phyloP scores from a whole-genome alignment of 2,888 invertebrate species.

The Cistogaster globosa region DNA sequence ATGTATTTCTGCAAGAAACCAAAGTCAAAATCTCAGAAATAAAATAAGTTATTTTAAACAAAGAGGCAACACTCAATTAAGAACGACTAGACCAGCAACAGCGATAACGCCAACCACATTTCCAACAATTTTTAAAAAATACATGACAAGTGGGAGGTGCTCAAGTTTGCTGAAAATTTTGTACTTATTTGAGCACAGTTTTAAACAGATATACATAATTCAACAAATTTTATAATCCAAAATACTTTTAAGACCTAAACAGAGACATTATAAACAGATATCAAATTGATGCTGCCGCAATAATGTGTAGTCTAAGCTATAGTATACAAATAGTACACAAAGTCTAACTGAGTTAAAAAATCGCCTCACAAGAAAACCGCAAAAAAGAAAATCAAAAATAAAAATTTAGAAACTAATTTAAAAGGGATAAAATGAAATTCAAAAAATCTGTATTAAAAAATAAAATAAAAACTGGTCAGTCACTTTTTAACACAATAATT shows the following conservation, averaged over 20 bases:
- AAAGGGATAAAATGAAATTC: constrained; percentile 44
- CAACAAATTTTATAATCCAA: constrained; percentile 34
- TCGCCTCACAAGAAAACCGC: constrained; percentile 63
- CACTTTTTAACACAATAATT: too few species aligned
- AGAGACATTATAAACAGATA: constrained; percentile 63
- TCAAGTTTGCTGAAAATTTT: constrained; percentile 32
- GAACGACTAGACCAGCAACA: constrained; percentile 11
- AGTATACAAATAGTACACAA: constrained; percentile 54
- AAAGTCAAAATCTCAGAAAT: neutral
- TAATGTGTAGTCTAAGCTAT: neutral
- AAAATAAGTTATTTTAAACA: constrained; percentile 11
- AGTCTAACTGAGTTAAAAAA: too few species aligned
- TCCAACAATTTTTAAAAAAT: constrained; percentile 32
- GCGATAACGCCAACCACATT: neutral
- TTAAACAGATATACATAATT: constrained; percentile 20
- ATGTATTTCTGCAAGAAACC: neutral
- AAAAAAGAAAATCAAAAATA: constrained; percentile 7
- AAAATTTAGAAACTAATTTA: constrained; percentile 41
- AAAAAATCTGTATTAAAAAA: neutral
- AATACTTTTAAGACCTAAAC: constrained; percentile 26
- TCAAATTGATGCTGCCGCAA: constrained; percentile 46
- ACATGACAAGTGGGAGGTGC: constrained; percentile 66
- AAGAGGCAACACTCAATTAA: constrained; percentile 1
- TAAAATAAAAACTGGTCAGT: neutral
- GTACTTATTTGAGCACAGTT: constrained; percentile 10